Evolutionary conservation across 2,113 vertebrate species (phyloP).

Genomic region (Salminus brasiliensis): DNA sequence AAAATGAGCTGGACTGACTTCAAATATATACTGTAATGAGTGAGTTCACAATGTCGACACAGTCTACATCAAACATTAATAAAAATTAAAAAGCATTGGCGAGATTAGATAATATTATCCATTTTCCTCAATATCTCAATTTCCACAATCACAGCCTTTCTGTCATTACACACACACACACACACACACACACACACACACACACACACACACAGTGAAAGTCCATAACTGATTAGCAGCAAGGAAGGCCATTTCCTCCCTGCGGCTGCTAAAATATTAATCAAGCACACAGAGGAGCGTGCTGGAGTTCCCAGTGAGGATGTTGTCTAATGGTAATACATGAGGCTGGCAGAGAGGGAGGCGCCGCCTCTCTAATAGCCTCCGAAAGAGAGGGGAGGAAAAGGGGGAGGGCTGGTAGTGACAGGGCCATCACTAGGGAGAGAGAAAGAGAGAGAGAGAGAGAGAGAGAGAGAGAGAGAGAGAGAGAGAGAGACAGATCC

Average conservation of each 20-base stretch:
- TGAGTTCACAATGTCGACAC: not conserved
- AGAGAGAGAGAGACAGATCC: conserved; percentile 41
- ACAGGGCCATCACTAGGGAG: conserved; percentile 72
- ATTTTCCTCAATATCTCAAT: not conserved
- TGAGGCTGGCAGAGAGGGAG: conserved; percentile 81
- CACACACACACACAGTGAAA: conserved; percentile 73
- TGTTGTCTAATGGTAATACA: conserved; percentile 93
- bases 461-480: conserved; percentile 42
- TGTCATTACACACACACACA: conserved; percentile 45
- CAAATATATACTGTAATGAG: not conserved
- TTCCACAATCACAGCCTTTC: conserved; percentile 7
- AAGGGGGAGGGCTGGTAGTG: conserved; percentile 74
- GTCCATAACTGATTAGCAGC: conserved; percentile 91
- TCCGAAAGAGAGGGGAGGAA: conserved; percentile 78
- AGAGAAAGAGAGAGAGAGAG: conserved; percentile 43
- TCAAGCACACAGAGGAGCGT: conserved; percentile 92
- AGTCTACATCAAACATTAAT: not conserved
- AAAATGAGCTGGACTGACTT: not conserved
- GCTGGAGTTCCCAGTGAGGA: conserved; percentile 87
- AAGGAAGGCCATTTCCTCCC: conserved; percentile 95
- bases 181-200: conserved; percentile 44
- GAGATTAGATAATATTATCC: not conserved
- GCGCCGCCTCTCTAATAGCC: conserved; percentile 85
- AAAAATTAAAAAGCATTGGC: not conserved
- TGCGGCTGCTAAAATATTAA: conserved; percentile 97